phyloP scores from a whole-genome alignment of 2,797 vertebrate genomes.

The Acropternis orthonyx region DNA sequence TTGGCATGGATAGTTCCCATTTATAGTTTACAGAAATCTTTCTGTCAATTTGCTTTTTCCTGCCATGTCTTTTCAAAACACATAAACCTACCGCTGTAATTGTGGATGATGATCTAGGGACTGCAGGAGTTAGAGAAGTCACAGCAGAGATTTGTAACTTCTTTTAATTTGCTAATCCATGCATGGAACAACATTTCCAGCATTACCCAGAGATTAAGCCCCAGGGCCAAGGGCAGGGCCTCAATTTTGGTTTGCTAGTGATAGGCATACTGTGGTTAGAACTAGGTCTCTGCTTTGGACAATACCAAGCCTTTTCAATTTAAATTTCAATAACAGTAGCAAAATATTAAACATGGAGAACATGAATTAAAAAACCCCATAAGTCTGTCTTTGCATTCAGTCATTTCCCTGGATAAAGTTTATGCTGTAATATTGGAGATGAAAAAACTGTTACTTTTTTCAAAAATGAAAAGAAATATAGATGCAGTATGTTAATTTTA shows the following conservation, averaged over 20 bases:
- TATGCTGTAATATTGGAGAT: neutral
- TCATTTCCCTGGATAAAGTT: neutral
- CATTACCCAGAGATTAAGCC: conserved; percentile 62
- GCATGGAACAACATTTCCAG: conserved; percentile 66
- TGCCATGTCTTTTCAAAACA: neutral
- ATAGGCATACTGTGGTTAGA: conserved; percentile 52
- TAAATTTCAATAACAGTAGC: conserved; percentile 62
- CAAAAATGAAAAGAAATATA: neutral
- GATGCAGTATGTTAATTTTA: conserved; percentile 31
- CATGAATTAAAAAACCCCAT: neutral
- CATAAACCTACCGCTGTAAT: neutral
- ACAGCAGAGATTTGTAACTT: conserved; percentile 45
- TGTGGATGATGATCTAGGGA: conserved; percentile 31
- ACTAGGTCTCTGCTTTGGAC: conserved; percentile 45
- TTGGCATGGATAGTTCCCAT: neutral
- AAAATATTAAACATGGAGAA: conserved; percentile 54
- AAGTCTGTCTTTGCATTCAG: neutral
- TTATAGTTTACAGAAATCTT: neutral
- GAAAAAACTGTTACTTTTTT: neutral
- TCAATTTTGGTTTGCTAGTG: conserved; percentile 71
- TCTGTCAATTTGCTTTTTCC: neutral
- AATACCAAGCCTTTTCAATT: conserved; percentile 70
- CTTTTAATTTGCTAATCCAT: conserved; percentile 73
- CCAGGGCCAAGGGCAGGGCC: conserved; percentile 69
- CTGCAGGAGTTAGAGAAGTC: conserved; percentile 57